phyloP scores from a whole-genome alignment of 2,113 vertebrate genomes.

The Herpetotheres cachinnans region DNA sequence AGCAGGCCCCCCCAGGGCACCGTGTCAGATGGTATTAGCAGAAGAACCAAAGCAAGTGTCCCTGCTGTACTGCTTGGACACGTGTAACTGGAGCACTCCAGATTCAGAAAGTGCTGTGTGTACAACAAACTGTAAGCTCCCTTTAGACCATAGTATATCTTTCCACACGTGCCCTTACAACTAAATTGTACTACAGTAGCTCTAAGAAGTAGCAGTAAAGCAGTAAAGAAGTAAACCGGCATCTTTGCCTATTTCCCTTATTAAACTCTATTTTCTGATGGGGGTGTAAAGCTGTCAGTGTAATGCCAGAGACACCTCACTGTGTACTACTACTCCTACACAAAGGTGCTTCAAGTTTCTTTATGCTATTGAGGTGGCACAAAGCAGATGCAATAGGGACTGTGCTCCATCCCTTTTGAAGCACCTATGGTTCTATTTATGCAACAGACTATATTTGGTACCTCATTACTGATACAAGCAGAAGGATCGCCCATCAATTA shows the following conservation, averaged over 20 bases:
- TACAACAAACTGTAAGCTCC: background rate
- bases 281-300: background rate
- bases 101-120: background rate
- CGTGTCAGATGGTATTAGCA: conserved; percentile 11
- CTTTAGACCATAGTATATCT: background rate
- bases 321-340: background rate
- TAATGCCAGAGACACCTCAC: background rate
- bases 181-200: background rate
- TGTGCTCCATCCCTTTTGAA: background rate
- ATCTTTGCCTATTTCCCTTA: background rate
- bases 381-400: background rate
- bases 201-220: background rate
- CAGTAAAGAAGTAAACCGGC: background rate
- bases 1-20: background rate
- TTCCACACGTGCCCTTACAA: background rate
- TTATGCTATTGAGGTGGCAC: background rate
- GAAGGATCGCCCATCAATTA: background rate
- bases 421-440: background rate
- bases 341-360: background rate
- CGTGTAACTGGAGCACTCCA: background rate
- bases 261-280: background rate
- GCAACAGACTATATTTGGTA: background rate
- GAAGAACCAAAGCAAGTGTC: background rate
- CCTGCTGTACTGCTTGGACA: background rate
- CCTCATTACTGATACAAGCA: background rate